Evolutionary conservation across 2,797 vertebrate genomes (phyloP), one percentile per base, ranked within the genome.

Genomic region (Xenopus petersii): DNA sequence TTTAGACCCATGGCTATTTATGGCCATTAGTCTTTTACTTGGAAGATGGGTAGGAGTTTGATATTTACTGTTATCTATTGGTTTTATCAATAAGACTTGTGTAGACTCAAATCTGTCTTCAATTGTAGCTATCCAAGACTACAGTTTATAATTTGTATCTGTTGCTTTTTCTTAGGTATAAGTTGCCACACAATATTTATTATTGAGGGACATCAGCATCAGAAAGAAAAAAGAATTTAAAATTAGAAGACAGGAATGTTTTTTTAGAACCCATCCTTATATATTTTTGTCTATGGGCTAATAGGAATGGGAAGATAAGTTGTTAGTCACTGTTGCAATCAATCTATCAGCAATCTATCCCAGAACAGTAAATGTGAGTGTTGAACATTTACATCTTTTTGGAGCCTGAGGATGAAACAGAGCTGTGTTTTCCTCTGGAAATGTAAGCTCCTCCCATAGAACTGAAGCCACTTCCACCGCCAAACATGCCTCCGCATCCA

Each of bases 361-460:
- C 17, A 17, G 54, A 17, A 9, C 15, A 56, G 13, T 56, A 17
- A n/a, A 3, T 0, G 7, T 16, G 3, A 8, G n/a, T 56, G 13
- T 56, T 17, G 10, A 16, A 56, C 16, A 68, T 47, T 60, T 78
- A 73, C 12, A 73, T 59, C 30, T 60, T 78, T 36, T 72, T 73
- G 3, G 64, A 59, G 54, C 36, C 30, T 59, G 67, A 48, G 51
- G 24, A 26, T 63, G 64, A 8, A 2, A 64, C 70, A 24, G 64
- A 21, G 36, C 49, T 51, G 24, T 59, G 64, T 10, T 36, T 24
- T 58, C 68, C 46, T 78, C 71, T 74, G 15, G 42, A 64, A 16
- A 48, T 30, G 60, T 69, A 15, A 56, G 15, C 54, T 10, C 59
- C 59, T 33, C 49, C 62, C 7, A 12, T 5, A 49, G 75, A 68